Evolutionary conservation across 1,140 invertebrate species (phyloP).

Genomic region (Gerris buenoi): DNA sequence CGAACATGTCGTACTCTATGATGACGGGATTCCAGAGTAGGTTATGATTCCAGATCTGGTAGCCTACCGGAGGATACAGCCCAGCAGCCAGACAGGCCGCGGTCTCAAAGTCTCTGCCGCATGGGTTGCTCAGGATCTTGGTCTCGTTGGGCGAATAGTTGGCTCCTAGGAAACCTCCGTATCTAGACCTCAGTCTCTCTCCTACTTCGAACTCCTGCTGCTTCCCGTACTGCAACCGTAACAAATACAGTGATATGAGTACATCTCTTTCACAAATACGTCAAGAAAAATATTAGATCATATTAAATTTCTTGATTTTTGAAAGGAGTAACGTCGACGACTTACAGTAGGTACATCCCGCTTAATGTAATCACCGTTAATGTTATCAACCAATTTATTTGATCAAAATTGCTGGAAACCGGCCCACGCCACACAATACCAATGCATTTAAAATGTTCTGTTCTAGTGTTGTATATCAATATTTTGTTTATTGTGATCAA

Average conservation of each 20-base stretch:
- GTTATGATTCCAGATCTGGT: slow-evolving; percentile 52
- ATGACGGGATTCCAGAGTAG: slow-evolving; percentile 77
- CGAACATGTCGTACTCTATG: slow-evolving; percentile 31
- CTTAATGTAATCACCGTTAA: too few relatives aligned
- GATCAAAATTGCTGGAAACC: too few relatives aligned
- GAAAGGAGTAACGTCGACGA: too few relatives aligned
- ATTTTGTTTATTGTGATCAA: too few relatives aligned
- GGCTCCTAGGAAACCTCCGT: slow-evolving; percentile 40
- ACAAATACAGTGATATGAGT: slow-evolving; percentile 12
- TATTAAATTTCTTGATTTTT: neutral
- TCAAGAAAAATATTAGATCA: neutral
- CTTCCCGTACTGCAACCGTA: slow-evolving; percentile 46
- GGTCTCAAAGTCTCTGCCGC: slow-evolving; percentile 64
- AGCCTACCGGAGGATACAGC: slow-evolving; percentile 53
- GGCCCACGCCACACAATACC: too few relatives aligned
- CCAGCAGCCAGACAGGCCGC: slow-evolving; percentile 65
- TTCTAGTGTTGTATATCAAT: too few relatives aligned
- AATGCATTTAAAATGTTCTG: too few relatives aligned
- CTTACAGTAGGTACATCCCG: too few relatives aligned
- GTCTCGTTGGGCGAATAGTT: slow-evolving; percentile 45
- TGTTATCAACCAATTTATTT: too few relatives aligned
- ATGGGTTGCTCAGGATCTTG: slow-evolving; percentile 48
- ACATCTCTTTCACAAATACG: neutral
- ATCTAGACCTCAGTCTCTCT: slow-evolving; percentile 41
- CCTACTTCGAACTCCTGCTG: slow-evolving; percentile 44